Evolutionary conservation across 2,113 vertebrate genomes (phyloP).

Genomic region (Urocitellus parryii): DNA sequence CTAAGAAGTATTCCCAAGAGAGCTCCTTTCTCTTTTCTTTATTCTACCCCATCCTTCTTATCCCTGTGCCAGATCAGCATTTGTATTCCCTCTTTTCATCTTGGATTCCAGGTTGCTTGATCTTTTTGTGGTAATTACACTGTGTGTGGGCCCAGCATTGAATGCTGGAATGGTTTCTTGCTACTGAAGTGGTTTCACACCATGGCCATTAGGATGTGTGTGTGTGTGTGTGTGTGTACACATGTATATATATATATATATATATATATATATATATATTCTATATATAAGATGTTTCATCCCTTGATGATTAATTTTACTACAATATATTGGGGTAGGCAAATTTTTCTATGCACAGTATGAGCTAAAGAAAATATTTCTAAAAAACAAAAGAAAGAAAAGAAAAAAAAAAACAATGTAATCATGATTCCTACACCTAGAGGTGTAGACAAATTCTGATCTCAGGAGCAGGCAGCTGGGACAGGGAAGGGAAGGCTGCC

Average conservation of each 20-base stretch:
- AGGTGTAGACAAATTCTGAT: not conserved
- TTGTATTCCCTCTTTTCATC: not conserved
- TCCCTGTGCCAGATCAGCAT: not conserved
- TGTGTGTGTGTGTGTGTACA: not conserved
- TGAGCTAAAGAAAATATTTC: not conserved
- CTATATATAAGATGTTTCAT: not conserved
- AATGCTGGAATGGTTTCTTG: slow-evolving; percentile 13
- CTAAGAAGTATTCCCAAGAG: not conserved
- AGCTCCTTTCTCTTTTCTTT: not conserved
- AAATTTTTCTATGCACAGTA: not conserved
- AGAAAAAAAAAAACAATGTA: not conserved
- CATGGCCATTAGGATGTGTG: not conserved
- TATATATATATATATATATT: not conserved
- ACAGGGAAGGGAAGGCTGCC: not conserved
- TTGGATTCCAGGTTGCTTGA: not conserved
- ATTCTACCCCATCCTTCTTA: not conserved
- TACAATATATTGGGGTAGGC: not conserved
- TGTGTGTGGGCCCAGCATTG: not conserved
- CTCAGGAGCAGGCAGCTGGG: not conserved
- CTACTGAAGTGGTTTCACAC: not conserved
- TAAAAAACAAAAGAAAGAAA: not conserved
- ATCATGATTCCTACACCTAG: not conserved
- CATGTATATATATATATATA: not conserved
- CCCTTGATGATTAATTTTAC: slow-evolving; percentile 18
- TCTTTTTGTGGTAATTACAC: not conserved